Evolutionary conservation across 2,797 vertebrate genomes (phyloP).

Genomic region (Apogon talboti): DNA sequence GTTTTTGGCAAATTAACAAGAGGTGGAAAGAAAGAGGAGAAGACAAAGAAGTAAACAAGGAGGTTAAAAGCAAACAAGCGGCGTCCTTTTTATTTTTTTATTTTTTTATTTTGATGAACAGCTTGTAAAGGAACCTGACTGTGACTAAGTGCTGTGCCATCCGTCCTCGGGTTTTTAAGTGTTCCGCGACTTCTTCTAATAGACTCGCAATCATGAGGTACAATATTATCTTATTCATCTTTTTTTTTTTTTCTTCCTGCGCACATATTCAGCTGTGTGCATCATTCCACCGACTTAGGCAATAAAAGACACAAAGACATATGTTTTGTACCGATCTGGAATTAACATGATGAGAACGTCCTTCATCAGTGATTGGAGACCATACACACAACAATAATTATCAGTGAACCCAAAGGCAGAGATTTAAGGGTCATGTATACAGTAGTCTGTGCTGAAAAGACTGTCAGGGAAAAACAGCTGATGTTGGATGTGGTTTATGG

Average conservation of each 20-base stretch:
- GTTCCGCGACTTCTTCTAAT: neutral
- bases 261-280: neutral
- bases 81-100: neutral
- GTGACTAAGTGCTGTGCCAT: neutral
- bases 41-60: neutral
- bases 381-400: too few species aligned
- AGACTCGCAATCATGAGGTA: neutral
- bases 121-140: neutral
- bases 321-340: too few species aligned
- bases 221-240: neutral
- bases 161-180: neutral
- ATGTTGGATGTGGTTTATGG: too few species aligned
- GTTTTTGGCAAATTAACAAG: constrained; percentile 54
- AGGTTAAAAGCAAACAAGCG: neutral
- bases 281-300: neutral
- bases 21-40: neutral
- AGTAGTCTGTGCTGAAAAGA: too few species aligned
- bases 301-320: neutral
- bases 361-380: too few species aligned
- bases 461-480: too few species aligned
- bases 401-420: too few species aligned
- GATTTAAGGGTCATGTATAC: too few species aligned
- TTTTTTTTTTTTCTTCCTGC: neutral
- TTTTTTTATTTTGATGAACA: constrained; percentile 1
- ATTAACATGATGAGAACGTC: too few species aligned